phyloP scores from a whole-genome alignment of 2,888 invertebrate genomes.

The Coronaproctus castanopsis region DNA sequence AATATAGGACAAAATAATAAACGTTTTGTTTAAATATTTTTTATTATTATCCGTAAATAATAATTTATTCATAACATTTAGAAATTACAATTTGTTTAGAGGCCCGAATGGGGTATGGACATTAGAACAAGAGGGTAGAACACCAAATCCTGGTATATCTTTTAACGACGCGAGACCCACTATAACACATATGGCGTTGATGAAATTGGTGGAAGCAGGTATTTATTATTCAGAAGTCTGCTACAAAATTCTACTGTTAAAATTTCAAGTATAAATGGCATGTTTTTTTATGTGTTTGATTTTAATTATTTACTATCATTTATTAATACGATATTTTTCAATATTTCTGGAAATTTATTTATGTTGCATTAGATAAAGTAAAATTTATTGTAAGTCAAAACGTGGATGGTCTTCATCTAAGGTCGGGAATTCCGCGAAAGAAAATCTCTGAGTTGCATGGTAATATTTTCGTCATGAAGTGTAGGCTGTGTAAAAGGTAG shows the following conservation, averaged over 20 bases:
- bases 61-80: background rate
- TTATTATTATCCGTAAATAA: background rate
- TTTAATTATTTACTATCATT: too few species aligned
- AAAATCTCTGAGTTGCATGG: constrained; percentile 86
- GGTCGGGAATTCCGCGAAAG: constrained; percentile 64
- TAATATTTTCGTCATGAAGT: constrained; percentile 92
- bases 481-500: constrained; percentile 65
- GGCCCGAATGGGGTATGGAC: constrained; percentile 95
- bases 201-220: constrained; percentile 47
- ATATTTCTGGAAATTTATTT: too few species aligned
- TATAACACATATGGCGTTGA: constrained; percentile 79
- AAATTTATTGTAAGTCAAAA: constrained; percentile 90
- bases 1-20: too few species aligned
- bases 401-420: constrained; percentile 89
- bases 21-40: too few species aligned
- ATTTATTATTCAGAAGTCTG: too few species aligned
- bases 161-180: constrained; percentile 84
- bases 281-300: too few species aligned
- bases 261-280: too few species aligned
- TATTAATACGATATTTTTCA: too few species aligned
- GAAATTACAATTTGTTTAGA: constrained; percentile 35
- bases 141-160: constrained; percentile 60
- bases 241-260: too few species aligned
- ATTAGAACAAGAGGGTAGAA: constrained; percentile 68
- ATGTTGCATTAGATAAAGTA: constrained; percentile 34